phyloP scores from a whole-genome alignment of 2,113 vertebrate species.

The Gila orcuttii region DNA sequence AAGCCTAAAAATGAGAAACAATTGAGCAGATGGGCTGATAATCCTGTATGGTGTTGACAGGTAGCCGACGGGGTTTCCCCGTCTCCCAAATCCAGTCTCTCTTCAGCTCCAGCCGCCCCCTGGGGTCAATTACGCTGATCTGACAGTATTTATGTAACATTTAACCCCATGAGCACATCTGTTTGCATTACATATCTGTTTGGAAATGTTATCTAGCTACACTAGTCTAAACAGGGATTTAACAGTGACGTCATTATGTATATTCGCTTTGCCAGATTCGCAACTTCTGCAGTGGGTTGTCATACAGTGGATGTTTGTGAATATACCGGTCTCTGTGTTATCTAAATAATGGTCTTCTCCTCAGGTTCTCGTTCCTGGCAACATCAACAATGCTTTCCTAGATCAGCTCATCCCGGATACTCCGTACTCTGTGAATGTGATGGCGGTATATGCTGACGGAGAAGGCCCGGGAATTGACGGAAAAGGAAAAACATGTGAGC shows the following conservation, averaged over 20 bases:
- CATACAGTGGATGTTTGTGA: conserved; percentile 37
- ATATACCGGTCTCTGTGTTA: conserved; percentile 17
- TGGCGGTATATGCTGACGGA: conserved; percentile 87
- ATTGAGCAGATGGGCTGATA: conserved; percentile 24
- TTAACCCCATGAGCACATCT: conserved; percentile 56
- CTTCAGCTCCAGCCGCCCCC: background rate
- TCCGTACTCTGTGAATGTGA: conserved; percentile 83
- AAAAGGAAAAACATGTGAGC: conserved; percentile 89
- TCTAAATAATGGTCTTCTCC: conserved; percentile 45
- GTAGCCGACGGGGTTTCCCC: conserved; percentile 41
- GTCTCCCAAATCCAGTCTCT: background rate
- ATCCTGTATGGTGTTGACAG: conserved; percentile 44
- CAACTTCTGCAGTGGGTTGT: conserved; percentile 50
- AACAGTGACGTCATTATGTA: conserved; percentile 71
- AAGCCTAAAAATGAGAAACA: conserved; percentile 20
- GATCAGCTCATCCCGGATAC: conserved; percentile 89
- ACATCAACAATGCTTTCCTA: conserved; percentile 81
- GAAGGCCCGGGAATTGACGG: conserved; percentile 79
- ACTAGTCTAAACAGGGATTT: conserved; percentile 58
- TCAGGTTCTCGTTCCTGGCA: conserved; percentile 89
- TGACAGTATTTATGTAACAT: conserved; percentile 57
- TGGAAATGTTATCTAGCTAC: conserved; percentile 55
- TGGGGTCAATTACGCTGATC: conserved; percentile 26
- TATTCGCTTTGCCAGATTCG: conserved; percentile 60
- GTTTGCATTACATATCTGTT: conserved; percentile 65